These are phyloP conservation scores for Leptobrachium leishanense DNA, from an alignment of 2,113 vertebrate genomes.

Conservation along the genomic window DNA sequence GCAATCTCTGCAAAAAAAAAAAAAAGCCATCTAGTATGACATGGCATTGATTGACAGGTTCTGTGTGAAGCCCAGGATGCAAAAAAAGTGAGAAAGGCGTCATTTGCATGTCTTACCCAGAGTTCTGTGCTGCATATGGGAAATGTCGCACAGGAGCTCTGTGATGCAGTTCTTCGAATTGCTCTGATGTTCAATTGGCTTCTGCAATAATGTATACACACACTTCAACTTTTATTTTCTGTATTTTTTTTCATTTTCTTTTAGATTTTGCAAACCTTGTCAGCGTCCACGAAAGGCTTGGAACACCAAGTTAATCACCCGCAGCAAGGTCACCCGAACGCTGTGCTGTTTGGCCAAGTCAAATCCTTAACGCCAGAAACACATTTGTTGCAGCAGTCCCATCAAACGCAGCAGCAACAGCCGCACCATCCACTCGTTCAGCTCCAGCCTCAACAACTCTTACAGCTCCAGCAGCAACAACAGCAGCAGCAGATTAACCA, in stretches of 20 bases:
- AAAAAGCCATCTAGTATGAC: too few species aligned
- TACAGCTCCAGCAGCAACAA: constrained; percentile 67
- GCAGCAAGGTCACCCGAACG: constrained; percentile 72
- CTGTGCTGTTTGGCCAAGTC: constrained; percentile 72
- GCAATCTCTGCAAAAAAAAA: too few species aligned
- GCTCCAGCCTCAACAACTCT: constrained; percentile 73
- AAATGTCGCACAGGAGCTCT: too few species aligned
- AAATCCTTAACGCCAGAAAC: constrained; percentile 74
- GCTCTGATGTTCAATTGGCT: too few species aligned
- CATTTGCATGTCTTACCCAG: too few species aligned
- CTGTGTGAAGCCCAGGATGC: too few species aligned
- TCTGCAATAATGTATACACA: too few species aligned
- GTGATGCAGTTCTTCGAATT: too few species aligned
- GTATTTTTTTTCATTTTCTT: constrained; percentile 22
- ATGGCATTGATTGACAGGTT: too few species aligned
- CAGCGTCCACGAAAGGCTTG: constrained; percentile 82
- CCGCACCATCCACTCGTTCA: constrained; percentile 73
- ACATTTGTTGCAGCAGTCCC: constrained; percentile 66
- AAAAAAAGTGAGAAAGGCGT: too few species aligned
- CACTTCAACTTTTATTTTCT: not conserved
- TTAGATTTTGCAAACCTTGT: constrained; percentile 88
- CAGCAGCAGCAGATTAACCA: constrained; percentile 69
- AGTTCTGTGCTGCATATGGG: too few species aligned
- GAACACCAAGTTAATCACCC: constrained; percentile 82
- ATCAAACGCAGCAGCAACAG: constrained; percentile 62